A percentile compares a stretch with the other conserved stretches of the same genome.
phyloP scores from a whole-genome alignment of 2,797 vertebrate species.

The Tachyglossus aculeatus region DNA sequence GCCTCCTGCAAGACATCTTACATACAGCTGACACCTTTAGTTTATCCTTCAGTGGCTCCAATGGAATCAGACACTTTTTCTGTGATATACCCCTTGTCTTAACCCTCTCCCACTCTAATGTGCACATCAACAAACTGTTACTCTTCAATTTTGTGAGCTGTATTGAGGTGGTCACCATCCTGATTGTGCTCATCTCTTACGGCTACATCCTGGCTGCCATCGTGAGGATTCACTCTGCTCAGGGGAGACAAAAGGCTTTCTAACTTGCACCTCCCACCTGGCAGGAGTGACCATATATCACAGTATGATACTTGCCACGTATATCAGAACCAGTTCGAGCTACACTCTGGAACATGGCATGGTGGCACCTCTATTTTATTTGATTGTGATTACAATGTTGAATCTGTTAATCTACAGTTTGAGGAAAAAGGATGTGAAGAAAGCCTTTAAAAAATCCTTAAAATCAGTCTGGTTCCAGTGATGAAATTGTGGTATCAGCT shows the following conservation, averaged over 20 bases:
- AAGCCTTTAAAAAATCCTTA: constrained; percentile 19
- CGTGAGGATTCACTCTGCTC: constrained; percentile 42
- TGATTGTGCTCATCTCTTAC: constrained; percentile 53
- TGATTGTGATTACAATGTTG: constrained; percentile 46
- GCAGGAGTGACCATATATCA: constrained; percentile 48
- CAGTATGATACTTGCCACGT: constrained; percentile 57
- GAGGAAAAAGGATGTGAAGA: constrained; percentile 58
- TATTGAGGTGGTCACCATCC: not conserved
- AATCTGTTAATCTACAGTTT: constrained; percentile 54
- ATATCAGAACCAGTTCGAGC: constrained; percentile 38
- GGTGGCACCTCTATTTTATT: constrained; percentile 50
- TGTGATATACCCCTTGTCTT: constrained; percentile 68
- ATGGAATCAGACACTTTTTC: constrained; percentile 68
- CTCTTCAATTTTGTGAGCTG: constrained; percentile 55
- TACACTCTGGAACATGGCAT: constrained; percentile 57
- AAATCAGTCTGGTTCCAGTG: too few relatives aligned
- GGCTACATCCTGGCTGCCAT: constrained; percentile 37
- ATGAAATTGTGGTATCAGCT: too few relatives aligned
- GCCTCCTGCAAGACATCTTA: constrained; percentile 55
- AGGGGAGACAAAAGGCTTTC: constrained; percentile 51
- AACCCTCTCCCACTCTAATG: constrained; percentile 59
- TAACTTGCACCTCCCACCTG: constrained; percentile 60
- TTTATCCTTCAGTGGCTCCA: constrained; percentile 58
- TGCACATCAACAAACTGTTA: constrained; percentile 40
- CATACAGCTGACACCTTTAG: constrained; percentile 58